These are phyloP conservation scores for Thysanoteuthis rhombus DNA, from an alignment of 2,888 invertebrate species.

Conservation along the genomic window DNA sequence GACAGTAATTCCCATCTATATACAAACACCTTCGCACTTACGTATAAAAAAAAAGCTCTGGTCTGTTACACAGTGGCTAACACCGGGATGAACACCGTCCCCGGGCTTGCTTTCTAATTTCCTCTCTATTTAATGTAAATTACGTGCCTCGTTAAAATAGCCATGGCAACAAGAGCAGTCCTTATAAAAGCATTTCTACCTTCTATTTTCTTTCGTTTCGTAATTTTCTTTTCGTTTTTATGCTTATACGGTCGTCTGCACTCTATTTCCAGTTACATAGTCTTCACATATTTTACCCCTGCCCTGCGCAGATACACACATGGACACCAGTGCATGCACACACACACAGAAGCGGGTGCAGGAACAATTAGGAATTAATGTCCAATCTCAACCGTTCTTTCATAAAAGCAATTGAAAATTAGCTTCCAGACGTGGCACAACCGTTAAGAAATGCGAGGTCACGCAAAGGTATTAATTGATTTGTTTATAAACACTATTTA, in stretches of 20 bases:
- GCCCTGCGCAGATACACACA: neutral
- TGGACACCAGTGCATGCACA: fast-evolving
- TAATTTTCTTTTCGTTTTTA: neutral
- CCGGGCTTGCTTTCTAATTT: neutral
- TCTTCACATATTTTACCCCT: neutral
- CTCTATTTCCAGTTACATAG: neutral
- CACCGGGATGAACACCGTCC: neutral
- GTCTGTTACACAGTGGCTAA: neutral
- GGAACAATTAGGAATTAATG: no score
- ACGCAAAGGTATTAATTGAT: no score
- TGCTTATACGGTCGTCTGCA: neutral
- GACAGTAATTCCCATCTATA: neutral
- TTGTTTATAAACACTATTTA: no score
- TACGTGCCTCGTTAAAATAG: neutral
- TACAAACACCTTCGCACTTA: neutral
- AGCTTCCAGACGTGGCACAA: no score
- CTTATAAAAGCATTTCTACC: neutral
- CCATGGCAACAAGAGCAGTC: neutral
- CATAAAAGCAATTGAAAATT: no score
- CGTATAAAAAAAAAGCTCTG: neutral
- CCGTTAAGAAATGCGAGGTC: no score
- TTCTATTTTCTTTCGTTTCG: neutral
- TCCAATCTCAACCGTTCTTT: no score
- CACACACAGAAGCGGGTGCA: neutral
- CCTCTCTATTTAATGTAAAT: neutral